These are phyloP conservation scores for Allobates femoralis DNA, from an alignment of 2,797 vertebrate species.

Conservation along the genomic window DNA sequence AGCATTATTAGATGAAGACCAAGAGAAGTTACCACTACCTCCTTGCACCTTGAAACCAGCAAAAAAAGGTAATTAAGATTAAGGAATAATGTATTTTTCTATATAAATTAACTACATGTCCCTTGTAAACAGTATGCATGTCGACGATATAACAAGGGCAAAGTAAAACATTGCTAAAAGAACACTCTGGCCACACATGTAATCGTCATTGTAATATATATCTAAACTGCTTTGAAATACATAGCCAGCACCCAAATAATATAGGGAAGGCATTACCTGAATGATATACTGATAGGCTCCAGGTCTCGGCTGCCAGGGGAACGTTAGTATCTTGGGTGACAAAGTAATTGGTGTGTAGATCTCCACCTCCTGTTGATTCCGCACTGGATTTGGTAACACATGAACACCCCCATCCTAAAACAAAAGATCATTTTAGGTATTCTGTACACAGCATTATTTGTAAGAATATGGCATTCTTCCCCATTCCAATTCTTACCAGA, in stretches of 20 bases:
- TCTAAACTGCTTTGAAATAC: no score
- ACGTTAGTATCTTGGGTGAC: conserved; percentile 87
- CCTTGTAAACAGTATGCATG: no score
- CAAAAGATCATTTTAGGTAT: neutral
- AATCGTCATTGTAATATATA: neutral
- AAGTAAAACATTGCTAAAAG: neutral
- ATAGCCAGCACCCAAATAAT: neutral
- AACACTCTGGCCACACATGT: no score
- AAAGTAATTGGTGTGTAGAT: conserved; percentile 91
- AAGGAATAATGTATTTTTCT: no score
- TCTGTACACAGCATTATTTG: neutral
- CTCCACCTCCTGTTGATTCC: conserved; percentile 94
- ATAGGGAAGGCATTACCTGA: conserved; percentile 80
- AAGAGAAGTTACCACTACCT: conserved; percentile 93
- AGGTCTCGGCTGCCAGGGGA: conserved; percentile 94
- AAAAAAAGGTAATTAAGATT: neutral
- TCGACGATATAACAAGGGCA: neutral
- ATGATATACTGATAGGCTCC: conserved; percentile 92
- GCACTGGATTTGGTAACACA: conserved; percentile 80
- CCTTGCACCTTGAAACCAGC: conserved; percentile 81
- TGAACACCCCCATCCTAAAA: conserved; percentile 84
- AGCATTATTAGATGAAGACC: conserved; percentile 86
- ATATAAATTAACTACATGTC: neutral
- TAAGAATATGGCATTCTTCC: no score
- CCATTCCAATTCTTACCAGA: no score